A percentile compares a stretch with the other conserved stretches of the same genome.
Evolutionary conservation across 2,113 vertebrate genomes (phyloP).

Genomic region (Coptodon bakossiorum): DNA sequence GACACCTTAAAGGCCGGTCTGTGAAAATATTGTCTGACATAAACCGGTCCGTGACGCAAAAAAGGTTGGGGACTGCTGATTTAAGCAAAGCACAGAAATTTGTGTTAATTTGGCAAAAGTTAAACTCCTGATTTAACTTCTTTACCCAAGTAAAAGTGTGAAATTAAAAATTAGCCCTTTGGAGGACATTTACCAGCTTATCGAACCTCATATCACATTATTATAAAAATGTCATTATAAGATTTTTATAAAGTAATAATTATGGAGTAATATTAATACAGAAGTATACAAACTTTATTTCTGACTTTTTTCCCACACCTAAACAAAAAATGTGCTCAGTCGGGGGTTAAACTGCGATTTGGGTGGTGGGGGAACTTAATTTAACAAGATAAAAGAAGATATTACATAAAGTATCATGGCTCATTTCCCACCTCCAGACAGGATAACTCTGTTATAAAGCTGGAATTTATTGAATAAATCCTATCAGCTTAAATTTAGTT

Average conservation of each 20-base stretch:
- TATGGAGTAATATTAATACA: background rate
- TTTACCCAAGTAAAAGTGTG: background rate
- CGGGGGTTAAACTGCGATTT: background rate
- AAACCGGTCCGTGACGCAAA: fast-evolving
- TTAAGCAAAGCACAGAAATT: background rate
- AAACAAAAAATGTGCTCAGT: background rate
- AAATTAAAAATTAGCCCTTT: background rate
- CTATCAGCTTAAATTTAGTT: background rate
- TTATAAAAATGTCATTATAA: background rate
- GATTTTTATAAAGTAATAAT: background rate
- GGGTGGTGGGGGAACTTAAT: background rate
- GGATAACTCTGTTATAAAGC: background rate
- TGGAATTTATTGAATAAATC: background rate
- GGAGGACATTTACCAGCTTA: background rate
- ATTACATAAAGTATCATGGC: background rate
- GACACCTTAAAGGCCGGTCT: fast-evolving
- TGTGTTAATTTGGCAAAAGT: background rate
- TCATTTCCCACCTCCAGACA: background rate
- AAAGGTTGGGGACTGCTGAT: fast-evolving
- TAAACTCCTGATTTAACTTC: background rate
- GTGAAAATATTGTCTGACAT: background rate
- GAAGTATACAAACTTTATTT: fast-evolving
- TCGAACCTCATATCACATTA: fast-evolving
- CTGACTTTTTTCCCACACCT: background rate
- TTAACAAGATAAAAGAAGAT: background rate